These are phyloP conservation scores for Mactra quadrangularis DNA, from an alignment of 1,140 invertebrate genomes.

Conservation along the genomic window DNA sequence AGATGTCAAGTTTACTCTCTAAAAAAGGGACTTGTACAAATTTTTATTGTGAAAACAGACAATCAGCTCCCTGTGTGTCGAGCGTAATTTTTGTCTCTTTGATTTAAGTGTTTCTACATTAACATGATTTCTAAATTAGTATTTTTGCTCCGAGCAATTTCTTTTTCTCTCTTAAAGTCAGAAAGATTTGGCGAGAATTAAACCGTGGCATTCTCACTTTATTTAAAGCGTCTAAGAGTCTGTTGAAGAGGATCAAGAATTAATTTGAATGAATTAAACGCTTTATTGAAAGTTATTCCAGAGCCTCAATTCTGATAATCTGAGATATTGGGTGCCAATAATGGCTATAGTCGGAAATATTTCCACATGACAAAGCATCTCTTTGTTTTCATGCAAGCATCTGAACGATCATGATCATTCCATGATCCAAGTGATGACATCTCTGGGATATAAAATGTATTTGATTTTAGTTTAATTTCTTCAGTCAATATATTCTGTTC, in stretches of 20 bases:
- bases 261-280: constrained; percentile 52
- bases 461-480: no score
- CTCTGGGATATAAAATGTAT: no score
- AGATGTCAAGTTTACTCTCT: constrained; percentile 31
- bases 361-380: constrained; percentile 3
- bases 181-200: no score
- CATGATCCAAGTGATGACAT: no score
- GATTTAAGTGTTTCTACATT: constrained; percentile 1
- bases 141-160: background rate
- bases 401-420: no score
- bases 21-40: constrained; percentile 18
- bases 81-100: background rate
- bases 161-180: no score
- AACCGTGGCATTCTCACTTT: constrained; percentile 17
- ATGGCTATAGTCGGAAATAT: background rate
- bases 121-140: constrained; percentile 43
- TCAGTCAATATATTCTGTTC: no score
- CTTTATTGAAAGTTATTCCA: constrained; percentile 26
- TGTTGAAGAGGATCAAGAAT: constrained; percentile 25
- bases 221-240: constrained; percentile 44
- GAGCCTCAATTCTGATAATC: constrained; percentile 7
- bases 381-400: constrained; percentile 9
- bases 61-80: background rate
- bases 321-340: background rate
- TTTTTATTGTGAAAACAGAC: background rate